A percentile compares a stretch with the other conserved stretches of the same genome.
phyloP scores from a whole-genome alignment of 2,113 vertebrate species.

The Bungarus multicinctus region DNA sequence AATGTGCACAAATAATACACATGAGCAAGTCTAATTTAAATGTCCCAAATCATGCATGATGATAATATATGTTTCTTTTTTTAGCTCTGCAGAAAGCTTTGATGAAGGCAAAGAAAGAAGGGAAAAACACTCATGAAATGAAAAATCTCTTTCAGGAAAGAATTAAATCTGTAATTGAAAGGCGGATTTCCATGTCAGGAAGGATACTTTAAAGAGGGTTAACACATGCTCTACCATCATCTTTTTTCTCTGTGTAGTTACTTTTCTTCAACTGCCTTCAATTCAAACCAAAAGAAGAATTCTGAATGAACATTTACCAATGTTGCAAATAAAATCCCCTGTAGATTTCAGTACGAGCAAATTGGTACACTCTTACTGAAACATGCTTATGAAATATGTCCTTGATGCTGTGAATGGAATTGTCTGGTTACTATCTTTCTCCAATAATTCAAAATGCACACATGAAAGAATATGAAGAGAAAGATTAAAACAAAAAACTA shows the following conservation, averaged over 20 bases:
- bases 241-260: not conserved
- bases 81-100: constrained; percentile 32
- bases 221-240: not conserved
- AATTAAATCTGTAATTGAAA: constrained; percentile 4
- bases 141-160: constrained; percentile 28
- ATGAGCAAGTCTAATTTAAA: not conserved
- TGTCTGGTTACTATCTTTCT: not conserved
- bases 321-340: not conserved
- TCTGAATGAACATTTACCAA: not conserved
- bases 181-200: not conserved
- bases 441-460: not conserved
- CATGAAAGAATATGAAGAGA: not conserved
- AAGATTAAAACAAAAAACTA: not conserved
- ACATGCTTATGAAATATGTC: not conserved
- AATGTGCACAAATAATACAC: not conserved
- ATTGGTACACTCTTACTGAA: not conserved
- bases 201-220: not conserved
- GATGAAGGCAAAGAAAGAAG: constrained; percentile 11
- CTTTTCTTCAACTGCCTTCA: not conserved
- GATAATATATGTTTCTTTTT: not conserved
- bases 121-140: not conserved
- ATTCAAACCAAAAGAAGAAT: not conserved
- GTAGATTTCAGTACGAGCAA: not conserved
- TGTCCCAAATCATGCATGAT: not conserved
- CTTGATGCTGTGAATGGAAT: not conserved